Conservation (phyloP, 2,113 vertebrate species). For the Alces alces region DNA sequence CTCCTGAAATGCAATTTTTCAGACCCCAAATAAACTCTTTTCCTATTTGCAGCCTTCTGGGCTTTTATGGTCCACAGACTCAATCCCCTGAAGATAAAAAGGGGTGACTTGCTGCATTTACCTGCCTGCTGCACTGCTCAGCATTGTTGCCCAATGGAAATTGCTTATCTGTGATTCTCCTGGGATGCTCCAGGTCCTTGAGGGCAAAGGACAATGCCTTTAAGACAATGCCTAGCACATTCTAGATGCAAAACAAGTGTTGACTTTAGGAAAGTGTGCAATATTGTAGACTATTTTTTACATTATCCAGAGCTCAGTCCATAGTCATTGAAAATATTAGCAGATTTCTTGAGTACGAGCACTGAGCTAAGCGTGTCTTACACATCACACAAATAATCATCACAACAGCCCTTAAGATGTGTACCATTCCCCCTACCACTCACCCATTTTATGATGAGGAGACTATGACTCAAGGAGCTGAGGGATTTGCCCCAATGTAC, state of each 20-base stretch:
- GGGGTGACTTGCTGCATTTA: rapidly evolving
- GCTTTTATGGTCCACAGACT: neutral
- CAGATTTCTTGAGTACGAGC: neutral
- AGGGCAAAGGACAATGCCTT: neutral
- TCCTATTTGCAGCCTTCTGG: neutral
- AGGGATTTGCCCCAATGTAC: neutral
- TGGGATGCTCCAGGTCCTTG: neutral
- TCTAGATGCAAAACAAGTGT: neutral
- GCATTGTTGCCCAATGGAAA: rapidly evolving
- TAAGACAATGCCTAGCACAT: neutral
- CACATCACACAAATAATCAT: neutral
- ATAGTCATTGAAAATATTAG: neutral
- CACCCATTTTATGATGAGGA: neutral
- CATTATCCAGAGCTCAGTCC: neutral
- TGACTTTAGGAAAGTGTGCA: neutral
- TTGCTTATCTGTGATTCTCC: neutral
- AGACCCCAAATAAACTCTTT: neutral
- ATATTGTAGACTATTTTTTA: neutral
- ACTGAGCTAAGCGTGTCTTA: rapidly evolving
- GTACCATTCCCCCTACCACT: neutral
- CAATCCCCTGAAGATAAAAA: neutral
- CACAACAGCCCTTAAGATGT: neutral
- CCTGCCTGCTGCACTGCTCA: rapidly evolving
- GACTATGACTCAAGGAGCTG: neutral
- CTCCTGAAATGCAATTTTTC: neutral